Evolutionary conservation across 2,888 invertebrate species (phyloP), one percentile per base, ranked within the genome.

Genomic region (Cetonia aurata): DNA sequence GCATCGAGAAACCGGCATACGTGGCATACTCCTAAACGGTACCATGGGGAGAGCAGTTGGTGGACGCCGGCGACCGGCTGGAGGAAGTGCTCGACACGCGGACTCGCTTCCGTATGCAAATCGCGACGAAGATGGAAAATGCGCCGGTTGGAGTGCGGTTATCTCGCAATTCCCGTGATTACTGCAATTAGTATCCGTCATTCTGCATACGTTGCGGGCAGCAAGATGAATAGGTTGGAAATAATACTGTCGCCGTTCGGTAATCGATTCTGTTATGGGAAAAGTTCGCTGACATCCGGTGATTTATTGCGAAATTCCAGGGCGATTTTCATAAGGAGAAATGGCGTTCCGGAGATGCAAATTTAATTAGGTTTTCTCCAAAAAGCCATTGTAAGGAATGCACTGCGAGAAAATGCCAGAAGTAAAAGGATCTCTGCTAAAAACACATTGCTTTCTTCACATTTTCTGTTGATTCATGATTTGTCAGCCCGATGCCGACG

Each of bases 51-150:
- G 6, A 8, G 37, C 37, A 37, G 37, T 8, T 37, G 37, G 37
- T 37, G 10, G 37, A 25, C 25, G 25, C 25, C 37, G 1, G 37
- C 37, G 37, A 37, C 37, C 37, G 37, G 10, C 1, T 25, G 37
- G 10, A 37, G 37, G 37, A 37, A 37, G 10, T 37, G 8, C 10
- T 37, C 48, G 13, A 17, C 48, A 12, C 6, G 3, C 2, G 15
- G 48, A 6, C 13, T 48, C 48, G 48, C 48, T 48, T 48, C 48
- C 3, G 48, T 48, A 48, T 48, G 48, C 48, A 44, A 44, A 44
- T 44, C 44, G 44, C 44, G 10, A 44, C 44, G 6, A 44, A 44
- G 44, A 44, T 44, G 10, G 44, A 13, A 48, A 48, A 48, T 48
- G 17, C 8, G 37, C 13, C 48, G n/a, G 15, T 6, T 13, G 48